These are phyloP conservation scores for Trissoscelio sp. DNA, from an alignment of 2,888 invertebrate genomes.

Conservation along the genomic window DNA sequence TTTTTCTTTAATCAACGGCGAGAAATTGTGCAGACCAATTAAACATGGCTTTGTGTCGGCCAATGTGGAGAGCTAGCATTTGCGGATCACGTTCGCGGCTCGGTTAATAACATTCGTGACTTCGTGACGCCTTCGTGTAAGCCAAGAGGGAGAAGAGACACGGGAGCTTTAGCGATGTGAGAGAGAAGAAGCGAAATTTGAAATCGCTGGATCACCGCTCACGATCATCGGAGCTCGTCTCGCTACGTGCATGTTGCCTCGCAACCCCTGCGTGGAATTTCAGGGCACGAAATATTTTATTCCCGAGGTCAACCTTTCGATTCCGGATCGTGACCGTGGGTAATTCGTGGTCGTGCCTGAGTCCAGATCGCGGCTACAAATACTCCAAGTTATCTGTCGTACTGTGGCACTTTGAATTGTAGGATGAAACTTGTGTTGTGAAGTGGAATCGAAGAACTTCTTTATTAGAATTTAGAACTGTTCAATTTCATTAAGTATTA, in stretches of 20 bases:
- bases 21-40: conserved; percentile 44
- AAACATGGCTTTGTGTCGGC: conserved; percentile 18
- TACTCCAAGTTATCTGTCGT: conserved; percentile 42
- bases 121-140: conserved; percentile 57
- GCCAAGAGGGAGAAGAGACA: conserved; percentile 10
- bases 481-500: too few species aligned
- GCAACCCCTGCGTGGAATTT: conserved; percentile 69
- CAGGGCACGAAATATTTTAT: conserved; percentile 69
- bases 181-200: conserved; percentile 49
- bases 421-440: conserved; percentile 20
- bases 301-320: conserved; percentile 66
- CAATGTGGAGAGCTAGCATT: conserved; percentile 33
- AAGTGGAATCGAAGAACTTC: too few species aligned
- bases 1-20: conserved; percentile 32
- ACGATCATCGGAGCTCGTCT: conserved; percentile 63
- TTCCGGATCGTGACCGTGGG: conserved; percentile 68
- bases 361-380: conserved; percentile 48
- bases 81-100: conserved; percentile 62
- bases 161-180: conserved; percentile 10
- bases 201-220: conserved; percentile 62
- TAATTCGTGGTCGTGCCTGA: conserved; percentile 62
- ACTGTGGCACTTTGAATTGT: conserved; percentile 34
- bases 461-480: too few species aligned
- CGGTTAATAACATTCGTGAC: conserved; percentile 65
- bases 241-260: conserved; percentile 52